Conservation (phyloP, 2,797 vertebrate genomes). For the Leuciscus waleckii region DNA sequence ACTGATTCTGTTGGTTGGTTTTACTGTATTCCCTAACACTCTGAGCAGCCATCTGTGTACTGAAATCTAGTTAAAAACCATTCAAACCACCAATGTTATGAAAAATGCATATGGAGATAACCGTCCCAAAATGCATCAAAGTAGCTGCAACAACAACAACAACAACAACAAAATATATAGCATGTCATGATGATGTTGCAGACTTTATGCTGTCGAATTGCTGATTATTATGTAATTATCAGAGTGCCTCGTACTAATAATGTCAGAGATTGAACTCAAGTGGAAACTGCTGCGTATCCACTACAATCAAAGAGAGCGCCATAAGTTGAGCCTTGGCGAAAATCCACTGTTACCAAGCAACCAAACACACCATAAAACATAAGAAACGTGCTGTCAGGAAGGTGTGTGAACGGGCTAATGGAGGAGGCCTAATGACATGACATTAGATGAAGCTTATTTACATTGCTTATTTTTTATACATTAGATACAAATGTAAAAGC, state of each 20-base stretch:
- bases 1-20: slow-evolving; percentile 19
- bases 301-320: slow-evolving; percentile 38
- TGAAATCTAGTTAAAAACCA: slow-evolving; percentile 28
- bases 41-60: slow-evolving; percentile 33
- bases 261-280: slow-evolving; percentile 32
- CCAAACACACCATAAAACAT: slow-evolving; percentile 55
- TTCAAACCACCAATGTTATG: neutral
- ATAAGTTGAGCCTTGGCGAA: slow-evolving; percentile 45
- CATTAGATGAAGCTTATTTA: slow-evolving; percentile 4
- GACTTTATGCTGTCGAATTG: neutral
- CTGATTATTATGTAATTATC: neutral
- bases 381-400: slow-evolving; percentile 27
- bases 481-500: neutral
- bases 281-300: slow-evolving; percentile 15
- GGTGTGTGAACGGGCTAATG: slow-evolving; percentile 43
- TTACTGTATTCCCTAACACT: slow-evolving; percentile 22
- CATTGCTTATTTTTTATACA: neutral
- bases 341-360: slow-evolving; percentile 61
- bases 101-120: neutral
- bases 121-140: neutral
- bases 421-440: slow-evolving; percentile 38
- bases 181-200: neutral
- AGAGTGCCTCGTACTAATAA: neutral
- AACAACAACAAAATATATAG: neutral
- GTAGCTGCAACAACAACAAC: neutral